phyloP scores from a whole-genome alignment of 2,888 invertebrate genomes.

The Yponomeuta sedellus region DNA sequence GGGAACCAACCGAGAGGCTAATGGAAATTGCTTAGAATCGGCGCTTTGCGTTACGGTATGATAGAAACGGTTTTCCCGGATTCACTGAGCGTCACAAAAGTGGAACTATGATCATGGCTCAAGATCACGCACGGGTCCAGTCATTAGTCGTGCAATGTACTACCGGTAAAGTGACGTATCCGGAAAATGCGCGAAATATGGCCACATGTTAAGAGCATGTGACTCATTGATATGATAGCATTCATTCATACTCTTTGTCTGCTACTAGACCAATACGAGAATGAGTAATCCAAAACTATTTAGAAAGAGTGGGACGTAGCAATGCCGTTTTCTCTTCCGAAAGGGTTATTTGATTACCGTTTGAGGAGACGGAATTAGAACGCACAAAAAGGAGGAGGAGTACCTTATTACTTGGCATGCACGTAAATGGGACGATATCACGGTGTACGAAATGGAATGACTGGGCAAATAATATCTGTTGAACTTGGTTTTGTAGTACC shows the following conservation, averaged over 20 bases:
- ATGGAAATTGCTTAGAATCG: not conserved
- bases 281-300: not conserved
- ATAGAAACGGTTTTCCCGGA: conserved; percentile 14
- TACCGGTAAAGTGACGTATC: conserved; percentile 11
- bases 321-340: not conserved
- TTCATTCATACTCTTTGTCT: conserved; percentile 1
- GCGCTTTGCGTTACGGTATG: conserved; percentile 3
- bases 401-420: too few relatives aligned
- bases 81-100: not conserved
- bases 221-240: conserved; percentile 9
- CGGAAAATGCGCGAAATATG: conserved; percentile 17
- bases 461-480: too few relatives aligned
- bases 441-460: too few relatives aligned
- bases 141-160: not conserved
- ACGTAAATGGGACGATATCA: too few relatives aligned
- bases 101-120: conserved; percentile 5
- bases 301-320: not conserved
- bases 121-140: not conserved
- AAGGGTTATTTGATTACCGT: not conserved
- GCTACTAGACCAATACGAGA: not conserved
- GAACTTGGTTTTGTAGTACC: too few relatives aligned
- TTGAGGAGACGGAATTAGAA: not conserved
- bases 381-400: too few relatives aligned
- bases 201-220: not conserved
- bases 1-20: not conserved